Base-by-base conservation (phyloP, 2,113 vertebrate species). In the Dasyprocta punctata region DNA sequence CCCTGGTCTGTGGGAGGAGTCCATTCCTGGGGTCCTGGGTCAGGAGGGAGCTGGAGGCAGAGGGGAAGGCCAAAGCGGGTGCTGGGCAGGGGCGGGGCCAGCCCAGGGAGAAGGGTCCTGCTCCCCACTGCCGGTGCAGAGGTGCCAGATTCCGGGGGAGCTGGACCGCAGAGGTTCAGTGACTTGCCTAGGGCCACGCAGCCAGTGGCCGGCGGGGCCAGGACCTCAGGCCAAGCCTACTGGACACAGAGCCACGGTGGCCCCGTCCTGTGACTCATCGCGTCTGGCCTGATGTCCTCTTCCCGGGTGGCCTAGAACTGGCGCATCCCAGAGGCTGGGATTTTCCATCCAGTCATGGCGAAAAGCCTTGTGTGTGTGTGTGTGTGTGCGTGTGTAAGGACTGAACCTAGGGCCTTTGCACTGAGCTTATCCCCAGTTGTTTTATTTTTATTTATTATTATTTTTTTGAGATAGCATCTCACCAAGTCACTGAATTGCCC, bases 281-380 rank as follows among this genome's bases (percentile, higher is more conserved):
- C 28, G 41, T 95, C 49, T 69, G 61, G 71, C 65, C 12, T 63
- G 36, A 20, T 17, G 49, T 82, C 17, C 73, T 81, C 73, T 73
- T 60, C 80, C 71, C 16, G 28, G 86, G 63, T 80, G 2, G 0
- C 65, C 65, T 73, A 61, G 84, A 94, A 58, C 73, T 7, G 36
- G 49, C 7, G 8, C 58, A n/a, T 97, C 5, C 33, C 84, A 95
- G 90, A 78, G n/a, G 78, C 63, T 86, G 96, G 88, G 86, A 90
- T 75, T 94, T 97, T 83, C 91, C 81, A 89, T 20, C 11, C 41
- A 1, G 41, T 44, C 73, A 28, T 30, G 67, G 67, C 7, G 7
- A n/a, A 69, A n/a, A 69, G 67, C 67, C 65, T 36, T 33, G 63
- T 65, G 67, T n/a, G n/a, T 71, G n/a, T 75, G 71, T 44, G 71